Percentiles rank a stretch among this genome's conserved stretches.
Evolutionary conservation across 2,113 vertebrate genomes (phyloP).

Genomic region (Coturnix japonica): DNA sequence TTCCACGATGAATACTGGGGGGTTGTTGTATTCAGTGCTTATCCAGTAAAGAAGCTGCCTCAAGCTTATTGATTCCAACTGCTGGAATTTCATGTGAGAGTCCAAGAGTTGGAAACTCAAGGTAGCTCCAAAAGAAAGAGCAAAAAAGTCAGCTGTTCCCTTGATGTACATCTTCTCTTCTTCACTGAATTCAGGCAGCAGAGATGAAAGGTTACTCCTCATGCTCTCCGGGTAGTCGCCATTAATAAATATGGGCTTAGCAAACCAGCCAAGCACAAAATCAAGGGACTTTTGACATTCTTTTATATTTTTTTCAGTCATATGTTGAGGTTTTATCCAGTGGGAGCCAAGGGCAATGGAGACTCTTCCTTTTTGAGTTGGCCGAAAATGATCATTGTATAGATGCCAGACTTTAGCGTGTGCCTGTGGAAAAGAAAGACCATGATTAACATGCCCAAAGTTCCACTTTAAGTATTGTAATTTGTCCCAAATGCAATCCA

Average conservation of each 20-base stretch:
- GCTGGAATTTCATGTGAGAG: slow-evolving; percentile 89
- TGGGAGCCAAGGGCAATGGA: slow-evolving; percentile 95
- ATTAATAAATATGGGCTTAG: slow-evolving; percentile 91
- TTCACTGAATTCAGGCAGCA: slow-evolving; percentile 87
- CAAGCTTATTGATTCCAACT: slow-evolving; percentile 90
- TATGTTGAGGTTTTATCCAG: slow-evolving; percentile 90
- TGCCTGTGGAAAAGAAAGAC: slow-evolving; percentile 80
- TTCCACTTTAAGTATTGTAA: neutral
- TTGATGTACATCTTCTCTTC: slow-evolving; percentile 83
- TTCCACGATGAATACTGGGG: slow-evolving; percentile 93
- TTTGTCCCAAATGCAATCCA: neutral
- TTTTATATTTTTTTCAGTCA: slow-evolving; percentile 79
- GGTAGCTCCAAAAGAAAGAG: slow-evolving; percentile 92
- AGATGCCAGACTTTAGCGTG: slow-evolving; percentile 94
- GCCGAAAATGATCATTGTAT: slow-evolving; percentile 88
- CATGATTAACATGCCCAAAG: neutral
- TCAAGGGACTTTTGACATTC: slow-evolving; percentile 94
- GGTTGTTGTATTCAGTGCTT: slow-evolving; percentile 88
- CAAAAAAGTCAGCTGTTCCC: slow-evolving; percentile 95
- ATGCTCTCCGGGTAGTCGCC: slow-evolving; percentile 94
- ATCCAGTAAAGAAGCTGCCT: slow-evolving; percentile 95
- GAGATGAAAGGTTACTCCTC: slow-evolving; percentile 84
- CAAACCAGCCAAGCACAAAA: slow-evolving; percentile 96
- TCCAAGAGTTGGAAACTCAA: slow-evolving; percentile 94
- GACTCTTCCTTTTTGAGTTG: slow-evolving; percentile 84